These are phyloP conservation scores for Dorcus parallelipipedus DNA, from an alignment of 2,888 invertebrate species.

Conservation along the genomic window DNA sequence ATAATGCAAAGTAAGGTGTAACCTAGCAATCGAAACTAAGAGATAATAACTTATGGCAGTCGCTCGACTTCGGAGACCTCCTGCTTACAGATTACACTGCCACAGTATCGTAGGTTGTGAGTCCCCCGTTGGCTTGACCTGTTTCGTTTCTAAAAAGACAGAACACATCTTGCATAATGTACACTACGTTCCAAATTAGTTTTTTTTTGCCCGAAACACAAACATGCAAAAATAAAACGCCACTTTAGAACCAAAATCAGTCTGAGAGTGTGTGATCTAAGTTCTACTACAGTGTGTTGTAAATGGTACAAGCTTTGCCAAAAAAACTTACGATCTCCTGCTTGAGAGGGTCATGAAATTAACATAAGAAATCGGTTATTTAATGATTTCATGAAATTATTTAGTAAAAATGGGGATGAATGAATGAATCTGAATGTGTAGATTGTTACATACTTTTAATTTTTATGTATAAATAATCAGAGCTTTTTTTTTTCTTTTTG, in stretches of 20 bases:
- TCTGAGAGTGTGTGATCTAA: neutral
- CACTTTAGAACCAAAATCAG: neutral
- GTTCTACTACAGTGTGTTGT: neutral
- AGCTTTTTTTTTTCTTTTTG: too few species aligned
- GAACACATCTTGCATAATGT: neutral
- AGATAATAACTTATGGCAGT: conserved; percentile 6
- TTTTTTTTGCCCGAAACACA: neutral
- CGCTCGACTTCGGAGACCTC: conserved; percentile 13
- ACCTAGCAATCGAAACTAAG: neutral
- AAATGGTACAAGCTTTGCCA: conserved; percentile 4
- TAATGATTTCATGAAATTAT: neutral
- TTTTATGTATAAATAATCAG: too few species aligned
- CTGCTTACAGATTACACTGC: conserved; percentile 91
- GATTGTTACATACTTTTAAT: too few species aligned
- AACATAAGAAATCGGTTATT: conserved; percentile 10
- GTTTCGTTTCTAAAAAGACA: conserved; percentile 75
- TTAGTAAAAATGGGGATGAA: too few species aligned
- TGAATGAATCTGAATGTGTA: too few species aligned
- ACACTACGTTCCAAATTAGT: neutral
- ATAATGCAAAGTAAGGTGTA: neutral
- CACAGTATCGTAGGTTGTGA: conserved; percentile 98
- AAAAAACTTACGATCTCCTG: conserved; percentile 74
- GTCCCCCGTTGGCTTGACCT: conserved; percentile 81
- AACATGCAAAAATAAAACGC: conserved; percentile 19
- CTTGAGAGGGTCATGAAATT: conserved; percentile 50